Base-by-base conservation (phyloP, 2,113 vertebrate species). In the Caloenas nicobarica region DNA sequence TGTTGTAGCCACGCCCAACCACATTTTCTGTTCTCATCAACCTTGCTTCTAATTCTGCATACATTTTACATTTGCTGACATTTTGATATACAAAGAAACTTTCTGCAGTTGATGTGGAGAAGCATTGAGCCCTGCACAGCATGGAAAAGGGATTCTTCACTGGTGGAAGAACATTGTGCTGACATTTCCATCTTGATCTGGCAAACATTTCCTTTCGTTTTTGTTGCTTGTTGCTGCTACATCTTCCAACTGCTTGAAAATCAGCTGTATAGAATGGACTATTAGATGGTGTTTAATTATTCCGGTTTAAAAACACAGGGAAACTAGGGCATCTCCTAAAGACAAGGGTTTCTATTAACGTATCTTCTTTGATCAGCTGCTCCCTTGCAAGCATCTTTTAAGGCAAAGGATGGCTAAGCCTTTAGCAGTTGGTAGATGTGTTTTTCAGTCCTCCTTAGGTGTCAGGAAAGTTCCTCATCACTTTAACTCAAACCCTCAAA, bases 1-100 rank as follows among this genome's bases (percentile, higher is more conserved):
- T 95, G 54, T 46, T 51, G 34, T 68, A 29, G 21, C 71, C 91
- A 97, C 38, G 4, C 87, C 93, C 68, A 76, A 31, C 8, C 89
- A 91, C 85, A 90, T 88, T 95, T 96, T 88, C 89, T 54, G 8
- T 85, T 95, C 79, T 88, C 91, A 78, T 91, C 74, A 93, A 42
- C 34, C 50, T 93, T 38, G 4, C 64, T 86, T 97, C 85, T 82
- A 96, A 90, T 96, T 89, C 74, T 70, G 56, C 46, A 83, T 78
- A 42, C 9, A 71, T 88, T 94, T 89, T 73, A 69, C 29, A 83
- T 73, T 65, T 93, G 60, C 79, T 95, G 85, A 77, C 88, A 74
- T 88, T 90, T 95, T 88, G 33, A 57, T n/a, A 68, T 12, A 42
- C 11, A 62, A 54, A 53, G 7, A 82, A 82, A 82, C 46, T 86